Percentiles rank a stretch among this genome's conserved stretches.
These are phyloP conservation scores for Hipposideros armiger DNA, from an alignment of 2,113 vertebrate species.

Conservation along the genomic window DNA sequence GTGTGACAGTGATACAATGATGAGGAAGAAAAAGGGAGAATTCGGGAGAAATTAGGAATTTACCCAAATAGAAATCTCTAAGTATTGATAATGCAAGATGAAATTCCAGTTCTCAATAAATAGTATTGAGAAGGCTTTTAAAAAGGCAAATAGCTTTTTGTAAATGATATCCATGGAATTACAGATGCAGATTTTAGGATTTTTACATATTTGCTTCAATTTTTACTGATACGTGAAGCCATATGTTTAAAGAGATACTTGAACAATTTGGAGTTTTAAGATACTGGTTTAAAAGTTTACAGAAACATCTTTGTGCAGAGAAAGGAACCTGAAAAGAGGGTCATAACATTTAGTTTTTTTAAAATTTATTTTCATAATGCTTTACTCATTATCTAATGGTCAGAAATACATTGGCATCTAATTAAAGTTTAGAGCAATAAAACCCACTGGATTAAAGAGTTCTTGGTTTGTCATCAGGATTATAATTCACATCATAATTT, in stretches of 20 bases:
- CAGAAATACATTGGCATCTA: slow-evolving; percentile 62
- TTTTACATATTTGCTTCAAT: slow-evolving; percentile 63
- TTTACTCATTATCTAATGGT: slow-evolving; percentile 57
- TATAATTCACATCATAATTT: slow-evolving; percentile 69
- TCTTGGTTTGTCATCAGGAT: slow-evolving; percentile 57
- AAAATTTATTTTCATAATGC: slow-evolving; percentile 78
- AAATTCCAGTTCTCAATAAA: slow-evolving; percentile 62
- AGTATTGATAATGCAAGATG: slow-evolving; percentile 41
- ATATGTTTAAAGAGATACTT: slow-evolving; percentile 82
- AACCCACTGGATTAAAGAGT: not conserved
- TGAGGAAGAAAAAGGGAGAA: slow-evolving; percentile 51
- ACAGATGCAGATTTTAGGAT: slow-evolving; percentile 49
- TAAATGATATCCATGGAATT: slow-evolving; percentile 55
- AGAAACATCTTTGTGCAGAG: slow-evolving; percentile 65
- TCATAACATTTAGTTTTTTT: slow-evolving; percentile 72
- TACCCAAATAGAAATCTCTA: slow-evolving; percentile 43
- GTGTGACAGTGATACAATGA: slow-evolving; percentile 18
- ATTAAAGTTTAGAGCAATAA: slow-evolving; percentile 65
- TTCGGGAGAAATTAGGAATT: slow-evolving; percentile 63
- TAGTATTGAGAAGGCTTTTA: slow-evolving; percentile 55
- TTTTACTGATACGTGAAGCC: slow-evolving; percentile 75
- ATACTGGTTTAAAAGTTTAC: slow-evolving; percentile 73
- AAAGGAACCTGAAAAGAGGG: slow-evolving; percentile 56
- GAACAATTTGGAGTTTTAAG: slow-evolving; percentile 79
- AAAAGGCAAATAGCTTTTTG: slow-evolving; percentile 59